Base-by-base conservation (phyloP, 1,140 invertebrate species). In the Aphis gossypii region DNA sequence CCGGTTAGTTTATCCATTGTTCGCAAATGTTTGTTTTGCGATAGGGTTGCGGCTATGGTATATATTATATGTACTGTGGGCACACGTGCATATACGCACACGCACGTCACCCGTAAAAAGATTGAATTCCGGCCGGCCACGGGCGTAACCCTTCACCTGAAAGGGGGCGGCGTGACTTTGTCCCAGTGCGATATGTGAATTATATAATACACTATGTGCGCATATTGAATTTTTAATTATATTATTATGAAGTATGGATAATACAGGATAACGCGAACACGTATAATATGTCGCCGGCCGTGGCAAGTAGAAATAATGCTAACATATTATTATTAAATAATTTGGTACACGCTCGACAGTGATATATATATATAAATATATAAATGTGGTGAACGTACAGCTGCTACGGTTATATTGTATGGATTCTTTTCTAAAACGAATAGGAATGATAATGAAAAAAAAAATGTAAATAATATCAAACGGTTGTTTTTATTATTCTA, bases 1-100 rank as follows among this genome's bases (percentile, higher is more conserved):
- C 92, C 92, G 92, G 92, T 93, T 93, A 54, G 92, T 84, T 84
- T 54, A 86, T 56, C 82, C 76, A 56, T 92, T 93, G 92, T 93
- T 93, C 82, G 82, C 92, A 23, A 54, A 86, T 93, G 82, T 93
- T 93, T 93, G 92, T 84, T 93, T 84, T 84, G 76, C 82, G 89
- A 90, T 35, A 21, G 54, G 56, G 89, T 38, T 89, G 30, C 14
- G n/a, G 60, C 30, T 18, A 18, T 14, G 60, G 30, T 35, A 76
- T 76, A 76, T 76, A 76, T 76, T 76, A 76, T 76, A 76, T 76
- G 60, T n/a, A 25, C 25, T 86, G 84, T 25, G 35, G 21, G 38
- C 38, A 46, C 18, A 60, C 51, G 38, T 18, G 38, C 38, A 30
- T 30, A 30, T 18, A 21, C 14, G n/a, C 48, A 21, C 35, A 46